Evolutionary conservation across 2,113 vertebrate genomes (phyloP).

Genomic region (Arvicanthis niloticus): DNA sequence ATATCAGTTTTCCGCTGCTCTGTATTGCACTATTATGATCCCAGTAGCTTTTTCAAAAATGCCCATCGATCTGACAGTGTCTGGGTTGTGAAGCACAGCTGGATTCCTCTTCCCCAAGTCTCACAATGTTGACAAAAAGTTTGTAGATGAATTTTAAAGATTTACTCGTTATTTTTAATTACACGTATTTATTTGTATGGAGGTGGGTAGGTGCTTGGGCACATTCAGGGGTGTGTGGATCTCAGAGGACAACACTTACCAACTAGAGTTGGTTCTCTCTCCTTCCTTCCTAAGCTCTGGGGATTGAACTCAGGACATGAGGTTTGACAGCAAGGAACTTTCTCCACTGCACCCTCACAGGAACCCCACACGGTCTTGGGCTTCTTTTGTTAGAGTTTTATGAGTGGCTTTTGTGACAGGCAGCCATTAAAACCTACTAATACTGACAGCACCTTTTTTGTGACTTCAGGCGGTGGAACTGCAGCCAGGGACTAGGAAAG

Average conservation of each 20-base stretch:
- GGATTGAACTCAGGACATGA: background rate
- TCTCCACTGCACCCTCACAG: background rate
- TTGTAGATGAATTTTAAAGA: background rate
- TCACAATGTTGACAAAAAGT: background rate
- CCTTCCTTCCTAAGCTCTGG: background rate
- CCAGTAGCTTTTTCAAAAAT: background rate
- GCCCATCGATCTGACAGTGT: background rate
- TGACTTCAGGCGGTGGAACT: background rate
- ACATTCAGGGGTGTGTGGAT: background rate
- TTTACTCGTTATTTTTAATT: background rate
- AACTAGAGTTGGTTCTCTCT: background rate
- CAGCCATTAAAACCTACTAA: background rate
- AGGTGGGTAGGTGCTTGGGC: background rate
- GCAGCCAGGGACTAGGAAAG: background rate
- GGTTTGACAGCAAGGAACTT: background rate
- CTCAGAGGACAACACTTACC: background rate
- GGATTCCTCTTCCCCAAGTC: background rate
- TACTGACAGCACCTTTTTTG: background rate
- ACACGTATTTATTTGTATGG: background rate
- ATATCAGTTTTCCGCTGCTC: background rate
- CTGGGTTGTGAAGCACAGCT: background rate
- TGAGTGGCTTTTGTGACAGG: background rate
- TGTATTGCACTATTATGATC: background rate
- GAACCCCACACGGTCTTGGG: background rate
- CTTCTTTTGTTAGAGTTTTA: conserved; percentile 12